Base-by-base conservation (phyloP, 2,888 invertebrate genomes). In the Euplagia quadripunctaria region DNA sequence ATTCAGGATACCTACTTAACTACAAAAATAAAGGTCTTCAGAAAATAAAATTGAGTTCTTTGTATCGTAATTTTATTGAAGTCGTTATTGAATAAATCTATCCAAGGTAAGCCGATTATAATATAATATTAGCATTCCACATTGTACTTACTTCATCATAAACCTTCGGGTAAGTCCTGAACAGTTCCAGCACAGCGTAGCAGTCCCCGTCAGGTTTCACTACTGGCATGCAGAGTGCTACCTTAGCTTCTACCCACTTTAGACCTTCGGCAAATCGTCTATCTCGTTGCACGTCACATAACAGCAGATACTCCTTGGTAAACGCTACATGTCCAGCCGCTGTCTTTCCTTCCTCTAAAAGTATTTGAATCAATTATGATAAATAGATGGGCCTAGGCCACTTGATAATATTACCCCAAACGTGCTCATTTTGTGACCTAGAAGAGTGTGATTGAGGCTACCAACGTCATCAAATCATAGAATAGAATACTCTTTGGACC, bases 221-320 rank as follows among this genome's bases (percentile, higher is more conserved):
- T 0, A 97, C 92, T 1, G 97, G 97, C 87, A 97, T 96, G 81
- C 96, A 96, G 1, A 97, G 89, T 0, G 97, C 97, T 0, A 95
- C 94, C 86, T 96, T 96, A 0, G 97, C 96, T 71, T 96, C 96
- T 49, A 96, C 91, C 96, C 96, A 94, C 67, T 94, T 95, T 55
- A 97, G 91, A 0, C 97, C 97, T 52, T 96, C 96, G 0, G 96
- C 94, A 89, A 97, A 97, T 65, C 97, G 90, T 1, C 94, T 88
- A 88, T 97, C 97, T 4, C 94, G 91, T 65, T 94, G 92, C 31
- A 96, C 95, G 81, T 97, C 96, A 43, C 96, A 96, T 0, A 97
- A 87, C 20, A 96, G 88, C 0, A 97, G 90, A 75, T 93, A 95
- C 84, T 97, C 96, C 79, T 96, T 97, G 52, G 96, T 96, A 49